Evolutionary conservation across 2,888 invertebrate species (phyloP), one percentile per base, ranked within the genome.

Genomic region (Anthrax anthrax): DNA sequence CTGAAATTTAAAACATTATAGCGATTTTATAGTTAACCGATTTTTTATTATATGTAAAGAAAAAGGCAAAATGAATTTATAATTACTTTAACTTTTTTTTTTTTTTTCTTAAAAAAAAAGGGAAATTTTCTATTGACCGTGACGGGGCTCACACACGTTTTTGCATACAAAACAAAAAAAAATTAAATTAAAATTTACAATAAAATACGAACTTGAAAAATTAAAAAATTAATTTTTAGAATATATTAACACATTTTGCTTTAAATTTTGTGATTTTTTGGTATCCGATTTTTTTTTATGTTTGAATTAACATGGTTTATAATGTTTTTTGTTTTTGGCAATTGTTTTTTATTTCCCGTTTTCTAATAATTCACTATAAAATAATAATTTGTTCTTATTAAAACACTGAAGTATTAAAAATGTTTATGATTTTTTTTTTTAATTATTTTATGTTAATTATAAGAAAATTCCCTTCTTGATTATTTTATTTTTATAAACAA

Each of bases 61-160:
- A n/a, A n/a, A n/a, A n/a, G n/a, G n/a, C n/a, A n/a, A n/a, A n/a
- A n/a, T n/a, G n/a, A n/a, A n/a, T n/a, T n/a, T n/a, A n/a, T n/a
- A n/a, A n/a, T n/a, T n/a, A n/a, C n/a, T n/a, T n/a, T n/a, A n/a
- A n/a, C n/a, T n/a, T n/a, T n/a, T n/a, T n/a, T n/a, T n/a, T n/a
- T n/a, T n/a, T n/a, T n/a, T n/a, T n/a, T n/a, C n/a, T n/a, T n/a
- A 37, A 41, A 18, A 38, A 17, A 14, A 6, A 16, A 3, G 19
- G 42, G 37, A 39, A 19, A 17, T 4, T 27, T 41, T 16, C 38
- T 32, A 44, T 47, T 44, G 51, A 51, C 43, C 51, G 51, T 41
- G 51, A 47, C 51, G 14, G 46, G 49, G 47, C 51, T 51, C 51
- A 51, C 50, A 48, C 49, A 43, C 36, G 36, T 36, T 16, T 16